A percentile compares a stretch with the other conserved stretches of the same genome.
Evolutionary conservation across 1,140 invertebrate species (phyloP).

Genomic region (Trialeurodes vaporariorum): DNA sequence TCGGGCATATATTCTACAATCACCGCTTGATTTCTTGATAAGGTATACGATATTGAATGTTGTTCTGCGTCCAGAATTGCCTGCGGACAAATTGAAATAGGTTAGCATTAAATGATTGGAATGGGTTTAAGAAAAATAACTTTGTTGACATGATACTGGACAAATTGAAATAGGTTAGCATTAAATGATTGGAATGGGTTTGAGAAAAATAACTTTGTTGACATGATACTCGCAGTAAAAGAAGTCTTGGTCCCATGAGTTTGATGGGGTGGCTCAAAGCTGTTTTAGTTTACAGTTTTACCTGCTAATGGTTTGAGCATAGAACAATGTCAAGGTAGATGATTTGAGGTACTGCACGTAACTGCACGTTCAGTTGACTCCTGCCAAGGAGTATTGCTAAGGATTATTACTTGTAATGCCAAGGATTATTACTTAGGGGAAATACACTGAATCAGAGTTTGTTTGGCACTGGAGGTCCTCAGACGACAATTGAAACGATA

Average conservation of each 20-base stretch:
- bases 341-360: no score
- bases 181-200: not conserved
- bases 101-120: not conserved
- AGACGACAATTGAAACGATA: no score
- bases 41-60: constrained; percentile 95
- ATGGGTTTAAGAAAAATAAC: no score
- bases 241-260: not conserved
- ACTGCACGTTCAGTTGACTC: no score
- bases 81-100: constrained; percentile 38
- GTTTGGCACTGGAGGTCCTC: no score
- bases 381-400: no score
- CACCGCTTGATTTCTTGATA: constrained; percentile 90
- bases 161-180: not conserved
- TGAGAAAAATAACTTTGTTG: not conserved
- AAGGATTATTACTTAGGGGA: no score
- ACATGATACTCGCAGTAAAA: not conserved
- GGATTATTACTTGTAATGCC: no score
- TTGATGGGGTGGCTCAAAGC: not conserved
- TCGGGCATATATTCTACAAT: constrained; percentile 95
- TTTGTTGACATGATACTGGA: not conserved
- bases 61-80: constrained; percentile 80
- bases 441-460: no score
- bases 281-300: no score
- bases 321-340: no score
- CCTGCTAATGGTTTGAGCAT: no score